Conservation (phyloP, 2,888 invertebrate species). For the Drymonia ruficornis region DNA sequence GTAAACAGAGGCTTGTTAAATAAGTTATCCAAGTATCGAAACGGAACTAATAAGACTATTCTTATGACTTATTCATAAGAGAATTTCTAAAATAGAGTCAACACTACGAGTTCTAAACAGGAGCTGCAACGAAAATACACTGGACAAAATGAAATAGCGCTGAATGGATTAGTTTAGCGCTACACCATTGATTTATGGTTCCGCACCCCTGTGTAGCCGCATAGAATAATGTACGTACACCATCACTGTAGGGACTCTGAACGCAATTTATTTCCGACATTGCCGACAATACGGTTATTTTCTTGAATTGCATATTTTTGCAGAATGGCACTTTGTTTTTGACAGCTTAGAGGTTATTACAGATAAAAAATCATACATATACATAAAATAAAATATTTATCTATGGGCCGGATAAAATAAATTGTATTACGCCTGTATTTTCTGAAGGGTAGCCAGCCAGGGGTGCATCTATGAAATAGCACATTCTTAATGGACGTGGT, state of each 20-base stretch:
- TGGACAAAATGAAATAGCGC: constrained; percentile 51
- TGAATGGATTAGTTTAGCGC: constrained; percentile 62
- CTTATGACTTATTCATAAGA: too few species aligned
- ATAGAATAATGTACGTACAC: constrained; percentile 29
- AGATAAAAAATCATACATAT: too few species aligned
- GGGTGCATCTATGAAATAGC: too few species aligned
- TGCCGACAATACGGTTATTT: constrained; percentile 28
- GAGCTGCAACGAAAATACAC: constrained; percentile 45
- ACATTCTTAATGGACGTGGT: too few species aligned
- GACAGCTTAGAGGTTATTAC: constrained; percentile 13
- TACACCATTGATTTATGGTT: constrained; percentile 59
- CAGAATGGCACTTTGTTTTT: constrained; percentile 26
- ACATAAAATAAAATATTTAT: too few species aligned
- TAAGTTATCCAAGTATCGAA: too few species aligned
- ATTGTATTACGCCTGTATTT: too few species aligned
- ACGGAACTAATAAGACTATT: too few species aligned
- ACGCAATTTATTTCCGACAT: constrained; percentile 36
- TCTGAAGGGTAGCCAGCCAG: too few species aligned
- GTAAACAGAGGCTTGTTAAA: too few species aligned
- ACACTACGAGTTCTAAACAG: neutral
- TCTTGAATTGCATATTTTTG: constrained; percentile 19
- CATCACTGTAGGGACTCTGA: constrained; percentile 47
- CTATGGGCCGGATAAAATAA: too few species aligned
- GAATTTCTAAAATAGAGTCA: too few species aligned
- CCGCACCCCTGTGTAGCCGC: constrained; percentile 47